Evolutionary conservation across 1,140 invertebrate genomes (phyloP), one percentile per base, ranked within the genome.

Genomic region (Ostrea denselamellosa): DNA sequence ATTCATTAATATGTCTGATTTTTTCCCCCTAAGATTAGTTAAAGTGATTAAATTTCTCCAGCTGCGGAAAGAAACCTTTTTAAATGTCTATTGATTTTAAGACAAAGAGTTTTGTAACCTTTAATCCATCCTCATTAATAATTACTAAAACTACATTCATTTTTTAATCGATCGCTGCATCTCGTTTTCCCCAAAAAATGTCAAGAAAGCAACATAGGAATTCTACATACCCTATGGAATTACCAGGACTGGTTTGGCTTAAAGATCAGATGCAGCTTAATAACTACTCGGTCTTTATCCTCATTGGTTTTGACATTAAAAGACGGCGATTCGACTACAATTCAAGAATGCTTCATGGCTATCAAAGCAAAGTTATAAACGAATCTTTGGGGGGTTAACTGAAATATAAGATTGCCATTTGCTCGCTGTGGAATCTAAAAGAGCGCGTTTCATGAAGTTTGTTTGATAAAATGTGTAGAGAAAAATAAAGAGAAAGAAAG

Each of bases 401-500:
- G 68, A 77, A 34, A 68, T 34, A 77, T 28, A 28, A 14, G 9
- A 77, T 22, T 34, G 28, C 25, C 68, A 77, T 22, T 28, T 77
- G 68, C 68, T 77, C 25, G 68, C 28, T 7, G 5, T 77, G 28
- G 68, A 77, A 14, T 34, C 25, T 77, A 7, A 62, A 62, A 17
- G 5, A 62, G 17, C 19, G 56, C 56, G 56, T 62, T 12, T 58
- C 56, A 12, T 58, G 14, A 19, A 58, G 56, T 19, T n/a, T 62
- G 17, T 62, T 19, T n/a, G n/a, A 7, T 5, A 62, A 17, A 62
- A 19, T 62, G 56, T 62, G 56, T 62, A 53, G 44, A 54, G 52
- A 83, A 34, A 53, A 22, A 83, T n/a, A 83, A 19, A 83, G 28
- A 83, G 52, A 83, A 19, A 83, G 44, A 83, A 25, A 62, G 17